Conservation (phyloP, 1,140 invertebrate species). For the Linepithema humile region DNA sequence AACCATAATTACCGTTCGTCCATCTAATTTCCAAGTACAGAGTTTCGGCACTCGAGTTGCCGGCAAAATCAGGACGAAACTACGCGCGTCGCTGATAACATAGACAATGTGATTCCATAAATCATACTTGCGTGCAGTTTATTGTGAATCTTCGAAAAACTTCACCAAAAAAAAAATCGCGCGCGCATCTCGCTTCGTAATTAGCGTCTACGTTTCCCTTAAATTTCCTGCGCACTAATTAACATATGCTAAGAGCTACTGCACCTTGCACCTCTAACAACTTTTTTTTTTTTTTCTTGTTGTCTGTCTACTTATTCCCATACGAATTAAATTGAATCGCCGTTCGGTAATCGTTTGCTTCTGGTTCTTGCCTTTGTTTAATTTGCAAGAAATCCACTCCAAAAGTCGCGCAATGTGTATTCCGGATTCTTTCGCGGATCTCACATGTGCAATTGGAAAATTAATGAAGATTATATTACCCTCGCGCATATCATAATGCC, state of each 20-base stretch:
- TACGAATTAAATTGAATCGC: constrained; percentile 42
- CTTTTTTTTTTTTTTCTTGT: constrained; percentile 17
- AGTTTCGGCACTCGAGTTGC: not conserved
- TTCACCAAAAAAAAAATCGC: not conserved
- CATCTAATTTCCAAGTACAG: constrained; percentile 14
- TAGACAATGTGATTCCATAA: not conserved
- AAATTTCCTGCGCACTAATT: constrained; percentile 49
- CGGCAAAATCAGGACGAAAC: not conserved
- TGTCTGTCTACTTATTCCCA: constrained; percentile 36
- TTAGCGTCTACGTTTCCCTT: constrained; percentile 40
- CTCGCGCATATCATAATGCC: constrained; percentile 65
- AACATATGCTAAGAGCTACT: constrained; percentile 38
- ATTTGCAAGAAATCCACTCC: constrained; percentile 25
- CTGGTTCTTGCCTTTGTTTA: not conserved
- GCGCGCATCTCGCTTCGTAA: not conserved
- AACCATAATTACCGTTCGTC: not conserved
- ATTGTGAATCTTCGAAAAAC: constrained; percentile 13
- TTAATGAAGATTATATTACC: constrained; percentile 36
- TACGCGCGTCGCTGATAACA: not conserved
- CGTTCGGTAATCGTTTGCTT: not conserved
- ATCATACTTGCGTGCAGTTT: not conserved
- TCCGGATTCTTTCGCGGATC: not conserved
- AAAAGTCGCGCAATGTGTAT: not conserved
- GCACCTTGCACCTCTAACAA: constrained; percentile 39
- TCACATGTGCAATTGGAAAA: constrained; percentile 11